phyloP scores from a whole-genome alignment of 2,113 vertebrate species.

The Phrynocephalus versicolor region DNA sequence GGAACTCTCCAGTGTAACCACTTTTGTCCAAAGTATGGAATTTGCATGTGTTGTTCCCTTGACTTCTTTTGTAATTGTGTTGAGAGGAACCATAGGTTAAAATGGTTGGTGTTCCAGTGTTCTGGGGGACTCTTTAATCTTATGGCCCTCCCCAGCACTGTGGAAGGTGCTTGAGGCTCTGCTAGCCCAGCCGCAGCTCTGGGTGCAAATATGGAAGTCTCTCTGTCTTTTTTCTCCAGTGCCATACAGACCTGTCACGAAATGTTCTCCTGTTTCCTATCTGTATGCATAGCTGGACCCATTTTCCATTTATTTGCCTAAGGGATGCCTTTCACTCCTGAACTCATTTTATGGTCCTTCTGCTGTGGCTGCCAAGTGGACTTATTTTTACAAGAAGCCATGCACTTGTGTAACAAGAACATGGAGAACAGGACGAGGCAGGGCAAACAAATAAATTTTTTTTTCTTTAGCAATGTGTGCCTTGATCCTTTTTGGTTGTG shows the following conservation, averaged over 20 bases:
- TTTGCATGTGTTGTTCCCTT: too few relatives aligned
- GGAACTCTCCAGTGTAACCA: background rate
- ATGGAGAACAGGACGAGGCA: fast-evolving
- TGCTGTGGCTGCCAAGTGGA: background rate
- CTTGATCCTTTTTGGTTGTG: background rate
- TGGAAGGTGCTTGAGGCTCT: background rate
- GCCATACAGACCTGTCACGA: conserved; percentile 19
- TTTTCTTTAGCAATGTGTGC: background rate
- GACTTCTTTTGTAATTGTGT: background rate
- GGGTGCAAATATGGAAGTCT: background rate
- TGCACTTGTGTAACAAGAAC: background rate
- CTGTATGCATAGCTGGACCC: background rate
- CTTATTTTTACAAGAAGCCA: background rate
- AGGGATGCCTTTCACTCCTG: background rate
- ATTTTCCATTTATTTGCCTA: background rate
- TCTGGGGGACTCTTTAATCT: background rate
- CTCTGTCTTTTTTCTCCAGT: conserved; percentile 10
- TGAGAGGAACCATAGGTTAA: background rate
- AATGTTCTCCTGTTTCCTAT: background rate
- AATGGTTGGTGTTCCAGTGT: background rate
- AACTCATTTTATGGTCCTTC: background rate
- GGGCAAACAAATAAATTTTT: background rate
- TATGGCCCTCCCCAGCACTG: background rate
- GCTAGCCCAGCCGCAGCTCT: background rate
- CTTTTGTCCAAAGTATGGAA: background rate